Evolutionary conservation across 2,888 invertebrate genomes (phyloP), one percentile per base, ranked within the genome.

Genomic region (Trichopria drosophilae): DNA sequence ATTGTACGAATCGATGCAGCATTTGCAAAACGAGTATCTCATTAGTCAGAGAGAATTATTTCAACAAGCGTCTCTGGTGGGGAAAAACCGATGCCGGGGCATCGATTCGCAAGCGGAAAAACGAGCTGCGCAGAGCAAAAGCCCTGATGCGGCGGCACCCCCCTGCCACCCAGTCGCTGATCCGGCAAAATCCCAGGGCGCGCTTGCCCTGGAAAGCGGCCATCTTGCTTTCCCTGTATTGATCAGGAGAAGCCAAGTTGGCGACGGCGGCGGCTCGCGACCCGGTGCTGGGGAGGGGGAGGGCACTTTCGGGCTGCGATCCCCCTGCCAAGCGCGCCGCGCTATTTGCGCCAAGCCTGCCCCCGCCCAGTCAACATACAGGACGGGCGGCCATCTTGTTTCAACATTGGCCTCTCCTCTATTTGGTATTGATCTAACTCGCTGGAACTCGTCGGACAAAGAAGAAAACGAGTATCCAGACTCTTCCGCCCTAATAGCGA

Each of bases 141-240:
- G n/a, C n/a, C 19, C 47, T 47, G 18, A 43, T 47, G 47, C 54
- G 34, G 28, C 43, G 15, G 36, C 31, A 28, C 41, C 29, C 41
- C 46, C 40, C 39, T n/a, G 10, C 32, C 26, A 16, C 47, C 34
- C 19, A 24, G 28, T 45, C 46, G 32, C 43, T 44, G 51, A 55
- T 50, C 60, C 55, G 63, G 64, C 65, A 66, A 69, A 72, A 68
- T 69, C 67, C 72, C 71, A 69, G 71, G 71, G 32, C 24, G 35
- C 36, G 40, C 42, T 41, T 59, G 58, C 62, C 72, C 75, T 72
- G 72, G 72, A 69, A 71, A 45, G 62, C 74, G 64, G 75, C 75
- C 75, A 75, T 75, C 64, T 75, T 75, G 75, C 72, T 74, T 75
- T 74, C 72, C 71, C 72, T 70, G 72, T 74, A 74, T 75, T 74